Conservation (phyloP, 2,797 vertebrate genomes). For the Oreochromis mossambicus region DNA sequence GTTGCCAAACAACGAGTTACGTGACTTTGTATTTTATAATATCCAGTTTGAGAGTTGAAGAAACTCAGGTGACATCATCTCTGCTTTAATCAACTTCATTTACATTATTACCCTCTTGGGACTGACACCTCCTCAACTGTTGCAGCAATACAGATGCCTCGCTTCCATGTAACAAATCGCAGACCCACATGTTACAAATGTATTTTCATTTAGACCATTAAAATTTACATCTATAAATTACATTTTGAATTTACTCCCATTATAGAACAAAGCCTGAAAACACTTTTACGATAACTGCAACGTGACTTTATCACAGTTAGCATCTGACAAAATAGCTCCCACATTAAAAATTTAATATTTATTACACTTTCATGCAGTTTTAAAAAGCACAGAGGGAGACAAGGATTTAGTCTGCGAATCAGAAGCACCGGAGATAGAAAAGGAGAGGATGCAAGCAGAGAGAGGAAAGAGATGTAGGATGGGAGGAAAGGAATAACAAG, state of each 20-base stretch:
- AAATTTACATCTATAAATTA: neutral
- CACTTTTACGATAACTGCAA: neutral
- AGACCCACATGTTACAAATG: neutral
- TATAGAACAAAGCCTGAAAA: too few relatives aligned
- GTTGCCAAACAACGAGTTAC: slow-evolving; percentile 32
- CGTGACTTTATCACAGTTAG: neutral
- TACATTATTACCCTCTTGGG: slow-evolving; percentile 37
- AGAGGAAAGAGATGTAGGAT: slow-evolving; percentile 10
- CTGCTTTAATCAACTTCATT: slow-evolving; percentile 41
- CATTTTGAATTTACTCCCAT: neutral
- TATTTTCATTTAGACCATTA: neutral
- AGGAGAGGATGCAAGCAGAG: neutral
- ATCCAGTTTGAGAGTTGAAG: neutral
- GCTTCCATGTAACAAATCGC: neutral
- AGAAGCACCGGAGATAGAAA: slow-evolving; percentile 17
- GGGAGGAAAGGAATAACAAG: slow-evolving; percentile 51
- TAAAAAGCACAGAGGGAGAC: slow-evolving; percentile 7
- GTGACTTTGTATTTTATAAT: slow-evolving; percentile 1
- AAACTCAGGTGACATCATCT: neutral
- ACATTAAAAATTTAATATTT: neutral
- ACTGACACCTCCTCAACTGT: slow-evolving; percentile 13
- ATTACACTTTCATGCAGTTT: neutral
- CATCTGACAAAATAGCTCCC: neutral
- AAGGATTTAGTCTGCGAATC: slow-evolving; percentile 30
- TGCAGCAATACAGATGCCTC: neutral